A percentile compares a stretch with the other conserved stretches of the same genome.
Conservation (phyloP, 2,113 vertebrate species). For the Toxotes chatareus region DNA sequence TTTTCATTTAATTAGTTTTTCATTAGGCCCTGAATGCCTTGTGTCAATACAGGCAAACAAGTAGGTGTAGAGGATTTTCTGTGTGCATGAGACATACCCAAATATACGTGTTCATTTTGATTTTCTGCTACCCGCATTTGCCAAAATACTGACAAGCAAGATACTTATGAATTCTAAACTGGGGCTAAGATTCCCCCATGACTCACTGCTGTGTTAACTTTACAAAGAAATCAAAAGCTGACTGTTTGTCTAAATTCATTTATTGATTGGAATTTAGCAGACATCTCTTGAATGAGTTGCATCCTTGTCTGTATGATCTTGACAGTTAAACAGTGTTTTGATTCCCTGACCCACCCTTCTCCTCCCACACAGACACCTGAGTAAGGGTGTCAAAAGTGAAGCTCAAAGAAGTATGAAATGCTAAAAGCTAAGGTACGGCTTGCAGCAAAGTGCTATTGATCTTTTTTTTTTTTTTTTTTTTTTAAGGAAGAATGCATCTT, state of each 20-base stretch:
- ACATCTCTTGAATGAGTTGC: neutral
- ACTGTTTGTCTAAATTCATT: conserved; percentile 1
- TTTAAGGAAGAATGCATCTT: conserved; percentile 70
- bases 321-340: conserved; percentile 12
- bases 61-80: conserved; percentile 50
- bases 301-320: neutral
- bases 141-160: conserved; percentile 36
- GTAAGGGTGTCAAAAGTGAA: conserved; percentile 76
- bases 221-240: neutral
- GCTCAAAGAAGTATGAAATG: conserved; percentile 79
- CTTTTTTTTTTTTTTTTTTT: conserved; percentile 46
- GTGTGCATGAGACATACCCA: conserved; percentile 39
- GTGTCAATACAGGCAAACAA: conserved; percentile 74
- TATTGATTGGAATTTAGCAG: neutral
- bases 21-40: conserved; percentile 76
- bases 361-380: conserved; percentile 28
- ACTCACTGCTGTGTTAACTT: neutral
- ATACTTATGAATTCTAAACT: conserved; percentile 15
- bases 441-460: conserved; percentile 83
- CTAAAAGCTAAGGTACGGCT: conserved; percentile 79
- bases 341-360: neutral
- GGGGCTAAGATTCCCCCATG: neutral
- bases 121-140: conserved; percentile 19
- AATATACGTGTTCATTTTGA: conserved; percentile 37
- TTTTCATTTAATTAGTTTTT: conserved; percentile 88